Evolutionary conservation across 2,113 vertebrate genomes (phyloP), one percentile per base, ranked within the genome.

Genomic region (Sakesphorus luctuosus): DNA sequence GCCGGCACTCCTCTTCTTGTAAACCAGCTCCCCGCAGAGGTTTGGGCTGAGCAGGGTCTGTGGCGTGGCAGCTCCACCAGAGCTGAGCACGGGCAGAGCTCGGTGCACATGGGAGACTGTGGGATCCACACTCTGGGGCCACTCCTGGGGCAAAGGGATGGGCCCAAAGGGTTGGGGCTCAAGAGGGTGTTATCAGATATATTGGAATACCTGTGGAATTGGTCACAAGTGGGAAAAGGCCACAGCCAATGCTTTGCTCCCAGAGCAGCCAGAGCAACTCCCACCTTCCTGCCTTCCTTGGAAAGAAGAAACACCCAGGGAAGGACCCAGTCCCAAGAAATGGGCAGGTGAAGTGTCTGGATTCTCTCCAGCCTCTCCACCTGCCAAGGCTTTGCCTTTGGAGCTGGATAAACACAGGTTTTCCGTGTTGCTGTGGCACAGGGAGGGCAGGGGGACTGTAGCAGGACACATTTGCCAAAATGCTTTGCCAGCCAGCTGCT

Each of bases 1-100:
- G 92, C 93, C 81, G 66, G 96, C 90, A 76, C 82, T 53, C 59
- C 24, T 90, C 95, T 98, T 98, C 97, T 98, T 96, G 98, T 97
- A 97, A 98, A 92, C 8, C 52, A 38, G 94, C 94, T 97, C 96
- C 97, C 95, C 7, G 9, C 89, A 91, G 91, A 97, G 96, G 63
- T 47, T 50, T 46, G 87, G 96, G 74, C 26, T 43, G 87, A 5
- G 88, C 61, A 52, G 93, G 94, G 58, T 55, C 94, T 79, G 86
- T 8, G 29, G 43, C 10, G 9, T 5, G 9, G 36, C 90, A 17
- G 94, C 91, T 72, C 53, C 1, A 5, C 40, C 4, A 13, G 89
- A 33, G 87, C 93, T 75, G 94, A 93, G 92, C 65, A 28, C 9
- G 3, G 67, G 65, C 90, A 53, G 66, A 0, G 2, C 93, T 88